Conservation (phyloP, 1,140 invertebrate genomes). For the Procambarus virginalis region DNA sequence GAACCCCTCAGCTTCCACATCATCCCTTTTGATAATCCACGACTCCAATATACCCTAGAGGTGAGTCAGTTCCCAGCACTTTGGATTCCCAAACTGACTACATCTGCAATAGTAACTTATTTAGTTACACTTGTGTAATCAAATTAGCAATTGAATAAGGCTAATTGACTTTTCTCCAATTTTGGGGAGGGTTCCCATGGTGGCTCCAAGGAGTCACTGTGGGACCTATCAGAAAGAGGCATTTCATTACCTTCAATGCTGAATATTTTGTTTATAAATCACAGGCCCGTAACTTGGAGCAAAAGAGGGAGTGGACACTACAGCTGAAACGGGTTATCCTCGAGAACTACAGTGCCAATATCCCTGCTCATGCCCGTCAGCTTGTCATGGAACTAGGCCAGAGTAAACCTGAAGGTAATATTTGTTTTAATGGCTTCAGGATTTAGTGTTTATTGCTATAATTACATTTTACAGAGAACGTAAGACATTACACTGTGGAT, state of each 20-base stretch:
- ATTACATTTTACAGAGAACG: too few relatives aligned
- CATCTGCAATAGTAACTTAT: too few relatives aligned
- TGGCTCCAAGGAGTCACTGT: too few relatives aligned
- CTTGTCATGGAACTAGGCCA: slow-evolving; percentile 94
- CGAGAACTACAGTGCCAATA: slow-evolving; percentile 94
- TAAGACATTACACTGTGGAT: too few relatives aligned
- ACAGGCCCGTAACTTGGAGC: slow-evolving; percentile 87
- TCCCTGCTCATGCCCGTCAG: slow-evolving; percentile 93
- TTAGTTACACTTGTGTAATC: too few relatives aligned
- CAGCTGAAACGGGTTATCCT: slow-evolving; percentile 93
- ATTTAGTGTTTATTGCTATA: too few relatives aligned
- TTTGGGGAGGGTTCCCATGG: too few relatives aligned
- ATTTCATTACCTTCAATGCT: too few relatives aligned
- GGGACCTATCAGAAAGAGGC: too few relatives aligned
- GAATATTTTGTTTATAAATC: background rate
- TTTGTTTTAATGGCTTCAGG: background rate
- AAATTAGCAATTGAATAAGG: too few relatives aligned
- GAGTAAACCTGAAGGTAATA: slow-evolving; percentile 63
- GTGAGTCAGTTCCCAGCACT: slow-evolving; percentile 73
- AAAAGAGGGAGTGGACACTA: slow-evolving; percentile 95
- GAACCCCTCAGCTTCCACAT: slow-evolving; percentile 96
- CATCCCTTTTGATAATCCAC: slow-evolving; percentile 95
- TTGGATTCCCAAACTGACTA: too few relatives aligned
- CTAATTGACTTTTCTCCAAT: too few relatives aligned
- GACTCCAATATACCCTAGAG: slow-evolving; percentile 91